These are phyloP conservation scores for Scaptomyza reducta DNA, from an alignment of 2,888 invertebrate species.

Conservation along the genomic window DNA sequence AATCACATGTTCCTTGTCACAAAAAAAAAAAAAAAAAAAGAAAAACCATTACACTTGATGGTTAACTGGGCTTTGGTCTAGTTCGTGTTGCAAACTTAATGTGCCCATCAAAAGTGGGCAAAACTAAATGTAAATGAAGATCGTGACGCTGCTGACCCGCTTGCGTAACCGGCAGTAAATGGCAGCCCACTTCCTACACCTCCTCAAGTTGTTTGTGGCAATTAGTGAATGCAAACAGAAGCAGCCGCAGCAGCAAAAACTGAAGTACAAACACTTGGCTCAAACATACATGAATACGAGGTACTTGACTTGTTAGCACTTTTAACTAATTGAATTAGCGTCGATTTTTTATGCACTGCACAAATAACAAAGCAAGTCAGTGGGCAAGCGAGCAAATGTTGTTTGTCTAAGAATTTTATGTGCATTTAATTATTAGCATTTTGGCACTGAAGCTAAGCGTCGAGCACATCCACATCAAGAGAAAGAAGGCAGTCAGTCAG, in stretches of 20 bases:
- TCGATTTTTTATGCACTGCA: constrained; percentile 40
- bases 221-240: constrained; percentile 63
- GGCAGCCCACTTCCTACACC: constrained; percentile 58
- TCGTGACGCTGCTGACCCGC: constrained; percentile 66
- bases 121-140: constrained; percentile 41
- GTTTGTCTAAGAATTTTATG: constrained; percentile 55
- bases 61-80: constrained; percentile 12
- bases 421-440: constrained; percentile 55
- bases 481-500: constrained; percentile 7
- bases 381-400: constrained; percentile 17
- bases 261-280: constrained; percentile 25
- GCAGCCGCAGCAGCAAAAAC: constrained; percentile 14
- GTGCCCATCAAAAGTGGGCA: constrained; percentile 44
- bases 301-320: constrained; percentile 46
- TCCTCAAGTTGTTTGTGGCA: constrained; percentile 48
- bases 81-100: constrained; percentile 24
- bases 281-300: constrained; percentile 11
- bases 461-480: neutral
- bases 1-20: no score
- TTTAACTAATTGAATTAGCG: constrained; percentile 73
- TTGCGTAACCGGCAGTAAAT: constrained; percentile 60
- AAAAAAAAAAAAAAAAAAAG: neutral
- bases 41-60: constrained; percentile 1
- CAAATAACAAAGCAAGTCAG: constrained; percentile 8
- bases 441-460: constrained; percentile 39